Evolutionary conservation across 2,888 invertebrate species (phyloP), one percentile per base, ranked within the genome.

Genomic region (Cantharis flavilabris): DNA sequence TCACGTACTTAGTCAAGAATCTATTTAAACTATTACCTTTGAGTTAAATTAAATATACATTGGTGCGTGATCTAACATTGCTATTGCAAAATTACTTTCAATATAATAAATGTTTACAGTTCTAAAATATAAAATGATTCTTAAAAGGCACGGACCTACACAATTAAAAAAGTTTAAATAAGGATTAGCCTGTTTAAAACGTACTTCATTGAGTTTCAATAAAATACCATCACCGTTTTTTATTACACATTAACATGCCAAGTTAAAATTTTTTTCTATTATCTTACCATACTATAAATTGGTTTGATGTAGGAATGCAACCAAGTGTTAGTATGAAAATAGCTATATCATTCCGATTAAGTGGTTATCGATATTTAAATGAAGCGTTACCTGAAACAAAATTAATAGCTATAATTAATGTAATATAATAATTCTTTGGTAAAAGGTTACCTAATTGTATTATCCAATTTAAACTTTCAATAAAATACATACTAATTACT

Each of bases 321-420:
- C 49, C 49, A 49, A 49, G 49, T 49, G 49, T 49, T 49, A 18
- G n/a, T 16, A 67, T n/a, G 20, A 67, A 67, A 67, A 67, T 67
- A 67, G 65, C 65, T 67, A 23, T 14, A 67, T 67, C 65, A 67
- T 67, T 67, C 65, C 65, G 26, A 67, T 67, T 67, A 67, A 67
- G 65, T 67, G 65, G 65, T 67, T 67, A 23, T 26, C 26, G 65
- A 67, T 67, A 67, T 67, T 67, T 67, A 23, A 23, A 16, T 18
- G 65, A 67, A 67, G 65, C 65, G 65, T 23, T 67, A 67, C 65
- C 65, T 67, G 65, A 23, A 67, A 67, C 65, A 67, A 67, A 67
- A 67, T 67, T 67, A 67, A 23, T 67, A 23, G 23, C 26, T 67
- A n/a, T 67, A 67, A 67, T 67, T 18, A 67, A 67, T 67, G 9